A percentile compares a stretch with the other conserved stretches of the same genome.
Evolutionary conservation across 2,113 vertebrate genomes (phyloP).

Genomic region (Procavia capensis): DNA sequence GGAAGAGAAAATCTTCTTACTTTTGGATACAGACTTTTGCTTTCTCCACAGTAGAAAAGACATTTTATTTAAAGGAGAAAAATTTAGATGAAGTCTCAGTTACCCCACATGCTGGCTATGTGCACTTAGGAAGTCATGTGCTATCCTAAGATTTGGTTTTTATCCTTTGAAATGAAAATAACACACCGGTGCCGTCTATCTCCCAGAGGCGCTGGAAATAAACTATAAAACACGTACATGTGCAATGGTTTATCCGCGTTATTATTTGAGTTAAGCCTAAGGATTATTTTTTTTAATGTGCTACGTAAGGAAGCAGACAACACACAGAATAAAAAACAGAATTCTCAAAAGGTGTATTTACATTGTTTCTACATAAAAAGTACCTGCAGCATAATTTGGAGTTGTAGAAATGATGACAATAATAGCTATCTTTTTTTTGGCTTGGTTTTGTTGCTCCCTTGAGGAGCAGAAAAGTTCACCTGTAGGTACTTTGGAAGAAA

Average conservation of each 20-base stretch:
- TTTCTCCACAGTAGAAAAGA: conserved; percentile 13
- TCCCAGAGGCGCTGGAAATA: background rate
- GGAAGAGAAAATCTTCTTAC: background rate
- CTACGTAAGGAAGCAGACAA: background rate
- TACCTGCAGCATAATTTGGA: background rate
- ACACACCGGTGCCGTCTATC: accelerated
- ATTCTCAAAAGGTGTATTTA: background rate
- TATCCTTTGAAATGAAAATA: background rate
- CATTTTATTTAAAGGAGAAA: background rate
- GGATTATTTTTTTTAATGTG: background rate
- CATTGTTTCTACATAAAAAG: background rate
- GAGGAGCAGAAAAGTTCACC: too few species aligned
- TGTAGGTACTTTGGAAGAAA: background rate
- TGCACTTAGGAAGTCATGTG: background rate
- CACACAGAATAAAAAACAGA: background rate
- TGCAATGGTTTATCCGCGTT: background rate
- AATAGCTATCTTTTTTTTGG: background rate
- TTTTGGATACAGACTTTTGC: background rate
- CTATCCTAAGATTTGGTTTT: background rate
- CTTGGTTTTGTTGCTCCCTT: too few species aligned
- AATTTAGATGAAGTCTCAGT: background rate
- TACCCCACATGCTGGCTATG: background rate
- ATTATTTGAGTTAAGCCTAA: background rate
- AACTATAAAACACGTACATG: background rate
- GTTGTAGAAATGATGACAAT: background rate